Conservation (phyloP, 2,113 vertebrate species). For the Chlorocebus sabaeus region DNA sequence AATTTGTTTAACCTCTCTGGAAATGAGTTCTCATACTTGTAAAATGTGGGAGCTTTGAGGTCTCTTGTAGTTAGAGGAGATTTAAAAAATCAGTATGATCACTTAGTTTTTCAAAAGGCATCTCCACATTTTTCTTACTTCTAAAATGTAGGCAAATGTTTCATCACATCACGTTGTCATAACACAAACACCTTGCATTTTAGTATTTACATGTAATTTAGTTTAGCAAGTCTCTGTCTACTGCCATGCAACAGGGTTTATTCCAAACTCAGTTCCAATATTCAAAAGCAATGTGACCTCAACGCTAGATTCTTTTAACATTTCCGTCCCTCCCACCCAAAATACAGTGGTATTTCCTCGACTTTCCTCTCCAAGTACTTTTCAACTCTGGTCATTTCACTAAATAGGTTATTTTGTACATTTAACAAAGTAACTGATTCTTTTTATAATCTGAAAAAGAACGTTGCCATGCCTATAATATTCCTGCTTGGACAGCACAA, state of each 20-base stretch:
- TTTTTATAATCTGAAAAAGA: conserved; percentile 68
- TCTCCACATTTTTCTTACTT: not conserved
- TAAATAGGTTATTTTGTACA: not conserved
- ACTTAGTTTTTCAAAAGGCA: not conserved
- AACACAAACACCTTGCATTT: not conserved
- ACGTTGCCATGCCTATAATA: conserved; percentile 40
- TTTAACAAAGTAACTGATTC: conserved; percentile 57
- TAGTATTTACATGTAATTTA: not conserved
- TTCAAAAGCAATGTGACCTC: not conserved
- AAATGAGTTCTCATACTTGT: not conserved
- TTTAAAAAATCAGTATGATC: not conserved
- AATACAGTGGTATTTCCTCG: not conserved
- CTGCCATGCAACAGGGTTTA: not conserved
- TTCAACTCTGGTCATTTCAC: not conserved
- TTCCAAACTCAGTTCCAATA: not conserved
- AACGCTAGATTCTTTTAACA: not conserved
- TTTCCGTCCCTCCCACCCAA: no score
- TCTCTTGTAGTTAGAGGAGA: not conserved
- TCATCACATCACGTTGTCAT: not conserved
- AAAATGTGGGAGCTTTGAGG: not conserved
- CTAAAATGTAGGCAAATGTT: not conserved
- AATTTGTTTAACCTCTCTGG: not conserved
- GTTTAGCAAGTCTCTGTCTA: not conserved
- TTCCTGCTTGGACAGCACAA: conserved; percentile 22
- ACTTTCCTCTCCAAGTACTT: not conserved